Conservation (phyloP, 2,797 vertebrate species). For the Graptemys geographica region DNA sequence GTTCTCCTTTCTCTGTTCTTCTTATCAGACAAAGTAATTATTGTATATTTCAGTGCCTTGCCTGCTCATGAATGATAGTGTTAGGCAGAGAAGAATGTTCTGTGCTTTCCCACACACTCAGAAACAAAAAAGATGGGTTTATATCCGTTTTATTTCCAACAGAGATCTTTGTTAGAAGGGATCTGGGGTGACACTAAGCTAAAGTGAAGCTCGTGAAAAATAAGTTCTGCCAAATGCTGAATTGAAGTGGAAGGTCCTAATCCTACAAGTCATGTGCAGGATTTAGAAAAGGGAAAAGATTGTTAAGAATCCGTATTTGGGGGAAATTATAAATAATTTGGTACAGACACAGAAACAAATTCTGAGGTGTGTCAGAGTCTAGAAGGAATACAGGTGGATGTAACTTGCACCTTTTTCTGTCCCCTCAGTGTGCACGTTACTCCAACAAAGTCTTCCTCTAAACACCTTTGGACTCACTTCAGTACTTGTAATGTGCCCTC, state of each 20-base stretch:
- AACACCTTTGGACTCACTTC: not conserved
- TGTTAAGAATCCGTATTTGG: not conserved
- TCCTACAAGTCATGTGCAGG: not conserved
- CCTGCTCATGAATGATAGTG: not conserved
- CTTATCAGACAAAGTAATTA: not conserved
- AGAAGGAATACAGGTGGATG: not conserved
- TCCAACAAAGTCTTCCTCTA: not conserved
- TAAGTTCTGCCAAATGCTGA: not conserved
- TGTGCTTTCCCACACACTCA: not conserved
- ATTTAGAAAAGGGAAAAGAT: not conserved
- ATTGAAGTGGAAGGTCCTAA: not conserved
- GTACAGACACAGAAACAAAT: not conserved
- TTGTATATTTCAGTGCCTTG: not conserved
- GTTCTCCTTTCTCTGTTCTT: not conserved
- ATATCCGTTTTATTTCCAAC: not conserved
- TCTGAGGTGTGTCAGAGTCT: not conserved
- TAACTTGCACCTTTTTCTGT: not conserved
- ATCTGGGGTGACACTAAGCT: not conserved
- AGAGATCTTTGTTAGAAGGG: not conserved
- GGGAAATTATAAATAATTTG: not conserved
- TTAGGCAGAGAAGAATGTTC: not conserved
- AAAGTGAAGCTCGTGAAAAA: not conserved
- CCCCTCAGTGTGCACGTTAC: not conserved
- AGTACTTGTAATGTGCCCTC: not conserved
- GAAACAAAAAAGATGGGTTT: rapidly evolving